phyloP scores from a whole-genome alignment of 1,140 invertebrate genomes.

The Calephelis virginiensis region DNA sequence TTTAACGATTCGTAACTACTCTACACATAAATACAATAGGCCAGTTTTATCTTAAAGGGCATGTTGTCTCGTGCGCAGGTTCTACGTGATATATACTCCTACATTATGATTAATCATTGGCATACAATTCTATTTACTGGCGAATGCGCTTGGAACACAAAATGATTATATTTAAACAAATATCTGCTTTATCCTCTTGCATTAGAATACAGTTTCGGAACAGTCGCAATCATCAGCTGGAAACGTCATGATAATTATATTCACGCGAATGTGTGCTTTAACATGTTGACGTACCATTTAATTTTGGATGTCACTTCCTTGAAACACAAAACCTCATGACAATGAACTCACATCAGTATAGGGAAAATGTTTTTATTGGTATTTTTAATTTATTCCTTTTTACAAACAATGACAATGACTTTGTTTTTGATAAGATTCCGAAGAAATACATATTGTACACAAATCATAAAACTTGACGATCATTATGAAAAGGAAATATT shows the following conservation, averaged over 20 bases:
- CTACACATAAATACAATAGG: too few relatives aligned
- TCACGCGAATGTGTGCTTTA: too few relatives aligned
- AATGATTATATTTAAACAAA: conserved; percentile 27
- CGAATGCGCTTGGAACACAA: conserved; percentile 44
- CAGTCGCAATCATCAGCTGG: too few relatives aligned
- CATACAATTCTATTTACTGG: conserved; percentile 32
- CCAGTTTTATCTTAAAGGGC: too few relatives aligned
- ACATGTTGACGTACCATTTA: not conserved
- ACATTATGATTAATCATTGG: conserved; percentile 8
- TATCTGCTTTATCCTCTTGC: not conserved
- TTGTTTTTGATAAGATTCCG: not conserved
- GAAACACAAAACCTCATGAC: conserved; percentile 45
- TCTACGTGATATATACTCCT: not conserved
- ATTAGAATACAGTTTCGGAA: conserved; percentile 3
- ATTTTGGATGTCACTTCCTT: not conserved
- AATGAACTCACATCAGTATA: conserved; percentile 8
- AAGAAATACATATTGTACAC: not conserved
- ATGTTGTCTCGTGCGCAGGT: not conserved
- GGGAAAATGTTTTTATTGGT: conserved; percentile 1
- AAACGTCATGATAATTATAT: too few relatives aligned
- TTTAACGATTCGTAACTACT: too few relatives aligned
- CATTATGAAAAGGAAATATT: too few relatives aligned
- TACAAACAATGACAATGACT: not conserved
- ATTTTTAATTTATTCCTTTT: conserved; percentile 4
- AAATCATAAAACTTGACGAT: too few relatives aligned